Conservation (phyloP, 2,113 vertebrate species). For the Lates calcarifer region DNA sequence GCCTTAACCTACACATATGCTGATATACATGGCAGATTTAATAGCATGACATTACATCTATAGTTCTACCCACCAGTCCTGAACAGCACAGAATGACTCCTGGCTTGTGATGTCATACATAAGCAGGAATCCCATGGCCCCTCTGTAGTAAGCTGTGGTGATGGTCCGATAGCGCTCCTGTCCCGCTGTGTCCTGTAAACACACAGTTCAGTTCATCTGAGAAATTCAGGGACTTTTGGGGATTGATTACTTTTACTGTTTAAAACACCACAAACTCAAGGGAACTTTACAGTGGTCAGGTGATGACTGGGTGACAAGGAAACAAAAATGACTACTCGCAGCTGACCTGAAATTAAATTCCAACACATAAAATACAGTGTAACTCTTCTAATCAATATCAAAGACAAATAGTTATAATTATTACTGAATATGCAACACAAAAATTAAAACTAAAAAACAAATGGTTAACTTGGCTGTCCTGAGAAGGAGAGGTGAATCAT, state of each 20-base stretch:
- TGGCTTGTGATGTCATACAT: slow-evolving; percentile 90
- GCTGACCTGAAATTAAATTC: background rate
- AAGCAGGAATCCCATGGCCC: slow-evolving; percentile 90
- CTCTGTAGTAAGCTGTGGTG: slow-evolving; percentile 90
- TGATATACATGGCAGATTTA: background rate
- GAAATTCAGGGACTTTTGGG: background rate
- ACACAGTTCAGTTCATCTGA: slow-evolving; percentile 3
- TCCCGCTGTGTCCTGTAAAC: slow-evolving; percentile 88
- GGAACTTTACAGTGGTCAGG: background rate
- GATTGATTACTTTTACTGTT: background rate
- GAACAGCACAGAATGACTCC: slow-evolving; percentile 88
- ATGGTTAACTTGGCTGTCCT: slow-evolving; percentile 14
- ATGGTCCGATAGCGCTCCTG: slow-evolving; percentile 90
- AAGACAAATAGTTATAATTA: background rate
- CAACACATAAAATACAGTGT: background rate
- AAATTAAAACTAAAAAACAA: background rate
- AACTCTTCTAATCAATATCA: background rate
- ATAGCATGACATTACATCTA: background rate
- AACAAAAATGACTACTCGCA: background rate
- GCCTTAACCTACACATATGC: background rate
- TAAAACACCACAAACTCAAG: background rate
- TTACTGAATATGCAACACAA: background rate
- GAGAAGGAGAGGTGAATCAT: slow-evolving; percentile 39
- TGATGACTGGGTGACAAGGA: background rate
- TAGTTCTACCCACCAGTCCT: slow-evolving; percentile 84